phyloP scores from a whole-genome alignment of 2,888 invertebrate genomes.

The Agonopterix arenella region DNA sequence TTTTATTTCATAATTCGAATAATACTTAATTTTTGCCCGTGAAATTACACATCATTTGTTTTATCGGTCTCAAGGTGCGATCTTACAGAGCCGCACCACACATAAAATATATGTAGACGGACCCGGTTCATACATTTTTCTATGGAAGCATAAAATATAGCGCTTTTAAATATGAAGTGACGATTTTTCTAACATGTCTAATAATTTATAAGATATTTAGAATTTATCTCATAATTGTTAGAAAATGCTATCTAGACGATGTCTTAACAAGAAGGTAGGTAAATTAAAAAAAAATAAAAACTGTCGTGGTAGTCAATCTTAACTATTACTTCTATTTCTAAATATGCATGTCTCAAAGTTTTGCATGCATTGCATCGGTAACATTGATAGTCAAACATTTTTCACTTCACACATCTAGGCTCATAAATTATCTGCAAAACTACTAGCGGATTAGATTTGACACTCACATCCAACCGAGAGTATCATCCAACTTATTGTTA shows the following conservation, averaged over 20 bases:
- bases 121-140: too few species aligned
- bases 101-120: too few species aligned
- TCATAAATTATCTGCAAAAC: slow-evolving; percentile 26
- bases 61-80: too few species aligned
- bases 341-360: slow-evolving; percentile 39
- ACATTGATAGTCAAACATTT: slow-evolving; percentile 25
- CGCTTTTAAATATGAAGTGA: slow-evolving; percentile 17
- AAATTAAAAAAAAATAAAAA: slow-evolving; percentile 26
- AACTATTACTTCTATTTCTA: slow-evolving; percentile 27
- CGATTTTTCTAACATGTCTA: slow-evolving; percentile 21
- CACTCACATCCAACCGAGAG: too few species aligned
- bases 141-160: too few species aligned
- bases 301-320: slow-evolving; percentile 31
- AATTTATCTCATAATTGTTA: slow-evolving; percentile 27
- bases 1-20: too few species aligned
- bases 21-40: too few species aligned
- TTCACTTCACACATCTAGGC: slow-evolving; percentile 23
- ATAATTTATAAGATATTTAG: neutral
- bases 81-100: too few species aligned
- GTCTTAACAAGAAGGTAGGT: slow-evolving; percentile 45
- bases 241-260: slow-evolving; percentile 40
- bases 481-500: slow-evolving; percentile 21
- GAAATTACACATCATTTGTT: too few species aligned
- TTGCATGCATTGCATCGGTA: slow-evolving; percentile 44
- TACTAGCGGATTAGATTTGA: slow-evolving; percentile 19